Evolutionary conservation across 2,888 invertebrate genomes (phyloP).

Genomic region (Ichneumoninae sp.): DNA sequence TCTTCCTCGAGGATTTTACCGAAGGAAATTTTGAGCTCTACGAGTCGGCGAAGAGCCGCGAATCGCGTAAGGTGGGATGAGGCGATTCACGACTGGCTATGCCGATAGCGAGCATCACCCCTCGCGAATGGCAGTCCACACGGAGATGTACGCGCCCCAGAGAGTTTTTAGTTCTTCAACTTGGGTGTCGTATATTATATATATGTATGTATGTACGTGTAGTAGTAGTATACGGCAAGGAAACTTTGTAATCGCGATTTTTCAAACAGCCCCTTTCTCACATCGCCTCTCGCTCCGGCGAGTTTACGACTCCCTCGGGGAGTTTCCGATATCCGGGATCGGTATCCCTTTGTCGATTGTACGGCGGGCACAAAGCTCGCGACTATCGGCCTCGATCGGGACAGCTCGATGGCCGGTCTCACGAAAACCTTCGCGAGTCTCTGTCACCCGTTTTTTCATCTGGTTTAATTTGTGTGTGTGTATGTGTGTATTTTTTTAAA

Average conservation of each 20-base stretch:
- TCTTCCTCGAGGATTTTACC: background rate
- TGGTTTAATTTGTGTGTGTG: background rate
- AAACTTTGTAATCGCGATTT: constrained; percentile 37
- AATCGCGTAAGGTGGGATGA: background rate
- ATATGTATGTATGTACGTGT: constrained; percentile 7
- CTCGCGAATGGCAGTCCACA: background rate
- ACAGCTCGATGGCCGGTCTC: constrained; percentile 26
- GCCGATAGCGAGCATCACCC: background rate
- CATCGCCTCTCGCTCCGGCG: constrained; percentile 3
- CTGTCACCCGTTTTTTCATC: constrained; percentile 49
- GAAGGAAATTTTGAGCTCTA: background rate
- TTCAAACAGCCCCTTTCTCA: constrained; percentile 28
- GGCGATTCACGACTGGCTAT: constrained; percentile 1
- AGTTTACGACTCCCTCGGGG: constrained; percentile 54
- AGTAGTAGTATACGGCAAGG: background rate
- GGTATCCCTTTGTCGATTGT: constrained; percentile 12
- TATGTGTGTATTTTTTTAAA: background rate
- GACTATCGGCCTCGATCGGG: constrained; percentile 29
- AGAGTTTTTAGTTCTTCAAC: constrained; percentile 30
- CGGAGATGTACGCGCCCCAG: background rate
- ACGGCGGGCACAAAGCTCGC: constrained; percentile 7
- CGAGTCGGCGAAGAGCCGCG: background rate
- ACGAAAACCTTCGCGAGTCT: constrained; percentile 38
- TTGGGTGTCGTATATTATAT: background rate
- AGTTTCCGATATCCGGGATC: constrained; percentile 57